These are phyloP conservation scores for Ornithoptera priamus DNA, from an alignment of 2,888 invertebrate genomes.

Conservation along the genomic window DNA sequence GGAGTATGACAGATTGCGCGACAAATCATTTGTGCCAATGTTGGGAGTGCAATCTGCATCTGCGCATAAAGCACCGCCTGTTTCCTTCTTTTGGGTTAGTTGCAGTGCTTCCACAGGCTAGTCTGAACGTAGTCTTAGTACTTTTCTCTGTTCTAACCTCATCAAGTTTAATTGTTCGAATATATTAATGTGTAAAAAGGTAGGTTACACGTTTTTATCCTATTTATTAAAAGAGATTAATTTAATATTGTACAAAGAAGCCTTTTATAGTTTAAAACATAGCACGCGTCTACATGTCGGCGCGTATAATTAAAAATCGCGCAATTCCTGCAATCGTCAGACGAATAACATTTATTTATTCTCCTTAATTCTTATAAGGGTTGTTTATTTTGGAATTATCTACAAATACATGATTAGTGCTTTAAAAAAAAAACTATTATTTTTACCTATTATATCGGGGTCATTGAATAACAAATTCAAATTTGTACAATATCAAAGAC, in stretches of 20 bases:
- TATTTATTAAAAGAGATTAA: neutral
- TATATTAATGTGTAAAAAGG: slow-evolving; percentile 1
- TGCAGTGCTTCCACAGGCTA: slow-evolving; percentile 9
- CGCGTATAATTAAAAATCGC: no score
- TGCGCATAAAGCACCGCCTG: slow-evolving; percentile 35
- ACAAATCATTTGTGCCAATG: slow-evolving; percentile 33
- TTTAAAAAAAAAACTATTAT: neutral
- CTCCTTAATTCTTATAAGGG: neutral
- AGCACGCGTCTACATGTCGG: no score
- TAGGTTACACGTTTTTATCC: neutral
- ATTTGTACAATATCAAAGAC: slow-evolving; percentile 2
- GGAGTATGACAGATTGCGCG: slow-evolving; percentile 30
- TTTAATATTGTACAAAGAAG: neutral
- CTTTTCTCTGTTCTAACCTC: neutral
- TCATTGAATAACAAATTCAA: slow-evolving; percentile 18
- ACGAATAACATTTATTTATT: neutral
- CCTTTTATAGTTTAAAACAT: neutral
- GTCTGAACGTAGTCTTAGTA: slow-evolving; percentile 13
- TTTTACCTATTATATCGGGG: neutral
- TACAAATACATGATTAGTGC: neutral
- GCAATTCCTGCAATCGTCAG: no score
- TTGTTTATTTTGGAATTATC: neutral
- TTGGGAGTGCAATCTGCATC: slow-evolving; percentile 41
- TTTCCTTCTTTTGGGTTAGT: slow-evolving; percentile 24
- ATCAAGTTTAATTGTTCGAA: neutral